phyloP scores from a whole-genome alignment of 2,797 vertebrate genomes.

The Meda fulgida region DNA sequence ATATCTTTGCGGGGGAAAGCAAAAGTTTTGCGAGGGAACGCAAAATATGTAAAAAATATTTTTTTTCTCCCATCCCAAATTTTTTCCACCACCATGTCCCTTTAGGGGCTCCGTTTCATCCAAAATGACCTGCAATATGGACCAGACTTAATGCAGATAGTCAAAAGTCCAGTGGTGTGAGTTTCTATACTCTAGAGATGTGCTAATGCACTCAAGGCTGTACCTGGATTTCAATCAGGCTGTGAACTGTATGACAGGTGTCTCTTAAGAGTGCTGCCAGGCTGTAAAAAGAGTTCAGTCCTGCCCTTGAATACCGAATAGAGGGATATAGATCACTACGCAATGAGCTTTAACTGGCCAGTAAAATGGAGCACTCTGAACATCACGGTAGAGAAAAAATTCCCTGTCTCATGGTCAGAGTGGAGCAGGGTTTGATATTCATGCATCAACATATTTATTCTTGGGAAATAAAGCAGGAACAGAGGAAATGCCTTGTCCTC shows the following conservation, averaged over 20 bases:
- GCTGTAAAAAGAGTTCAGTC: constrained; percentile 10
- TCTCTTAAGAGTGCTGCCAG: constrained; percentile 17
- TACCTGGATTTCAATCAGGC: constrained; percentile 39
- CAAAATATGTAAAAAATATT: too few relatives aligned
- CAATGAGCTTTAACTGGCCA: constrained; percentile 22
- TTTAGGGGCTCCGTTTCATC: too few relatives aligned
- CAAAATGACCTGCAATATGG: background rate
- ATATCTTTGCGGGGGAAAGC: too few relatives aligned
- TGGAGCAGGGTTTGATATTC: constrained; percentile 27
- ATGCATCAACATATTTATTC: constrained; percentile 26
- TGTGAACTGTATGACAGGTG: constrained; percentile 3
- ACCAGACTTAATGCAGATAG: background rate
- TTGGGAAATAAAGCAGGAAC: constrained; percentile 30
- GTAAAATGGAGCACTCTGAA: constrained; percentile 31
- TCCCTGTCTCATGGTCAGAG: constrained; percentile 10
- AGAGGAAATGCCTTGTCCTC: constrained; percentile 38
- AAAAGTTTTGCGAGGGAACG: too few relatives aligned
- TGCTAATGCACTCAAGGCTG: background rate
- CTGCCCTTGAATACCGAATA: constrained; percentile 21
- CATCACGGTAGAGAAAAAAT: constrained; percentile 17
- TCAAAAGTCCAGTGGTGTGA: constrained; percentile 5
- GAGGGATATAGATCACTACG: constrained; percentile 26
- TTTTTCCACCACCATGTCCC: too few relatives aligned
- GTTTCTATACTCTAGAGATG: background rate
- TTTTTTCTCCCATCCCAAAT: too few relatives aligned